phyloP scores from a whole-genome alignment of 2,113 vertebrate species.

The Dissostichus mawsoni region DNA sequence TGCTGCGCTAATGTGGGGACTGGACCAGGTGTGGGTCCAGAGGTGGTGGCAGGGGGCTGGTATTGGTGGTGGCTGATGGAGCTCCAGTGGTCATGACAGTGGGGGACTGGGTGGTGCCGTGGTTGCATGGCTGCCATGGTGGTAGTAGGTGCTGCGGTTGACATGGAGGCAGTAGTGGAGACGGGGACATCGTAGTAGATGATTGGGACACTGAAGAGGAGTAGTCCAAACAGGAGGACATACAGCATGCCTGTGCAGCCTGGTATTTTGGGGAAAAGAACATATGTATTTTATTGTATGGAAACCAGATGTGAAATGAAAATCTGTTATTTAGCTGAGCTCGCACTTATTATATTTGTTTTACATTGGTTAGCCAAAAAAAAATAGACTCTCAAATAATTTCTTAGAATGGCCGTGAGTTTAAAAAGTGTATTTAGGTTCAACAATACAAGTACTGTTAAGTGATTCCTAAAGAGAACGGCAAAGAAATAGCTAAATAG shows the following conservation, averaged over 20 bases:
- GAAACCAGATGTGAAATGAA: constrained; percentile 1
- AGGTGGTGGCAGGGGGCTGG: neutral
- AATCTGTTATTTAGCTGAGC: neutral
- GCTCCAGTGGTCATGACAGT: too few relatives aligned
- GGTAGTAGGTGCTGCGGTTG: neutral
- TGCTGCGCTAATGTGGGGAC: neutral
- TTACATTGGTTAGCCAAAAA: neutral
- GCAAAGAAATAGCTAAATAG: neutral
- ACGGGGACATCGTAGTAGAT: fast-evolving
- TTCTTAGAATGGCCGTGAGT: neutral
- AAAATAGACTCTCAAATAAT: neutral
- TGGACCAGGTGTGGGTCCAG: neutral
- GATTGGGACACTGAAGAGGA: constrained; percentile 49
- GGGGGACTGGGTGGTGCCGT: too few relatives aligned
- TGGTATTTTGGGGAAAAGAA: constrained; percentile 32
- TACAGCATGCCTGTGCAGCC: constrained; percentile 51
- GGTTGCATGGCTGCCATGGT: too few relatives aligned
- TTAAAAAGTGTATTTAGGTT: neutral
- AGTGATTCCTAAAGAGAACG: neutral
- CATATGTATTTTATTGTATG: neutral
- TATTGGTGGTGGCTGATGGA: too few relatives aligned
- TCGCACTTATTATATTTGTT: neutral
- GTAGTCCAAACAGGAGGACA: constrained; percentile 68
- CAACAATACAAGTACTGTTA: neutral
- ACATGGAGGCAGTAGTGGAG: neutral